phyloP scores from a whole-genome alignment of 2,797 vertebrate genomes.

The Morelia viridis region DNA sequence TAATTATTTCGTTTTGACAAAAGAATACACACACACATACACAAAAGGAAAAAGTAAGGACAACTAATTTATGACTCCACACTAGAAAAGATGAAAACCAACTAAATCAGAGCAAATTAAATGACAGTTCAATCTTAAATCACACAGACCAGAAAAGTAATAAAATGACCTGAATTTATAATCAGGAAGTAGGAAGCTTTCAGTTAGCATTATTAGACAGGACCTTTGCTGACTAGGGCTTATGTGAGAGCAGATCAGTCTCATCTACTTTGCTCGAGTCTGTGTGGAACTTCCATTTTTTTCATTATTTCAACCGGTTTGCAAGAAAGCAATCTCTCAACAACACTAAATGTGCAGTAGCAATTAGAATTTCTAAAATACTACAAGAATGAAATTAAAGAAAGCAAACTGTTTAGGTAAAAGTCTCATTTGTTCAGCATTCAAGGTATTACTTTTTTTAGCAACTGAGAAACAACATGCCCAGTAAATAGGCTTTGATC shows the following conservation, averaged over 20 bases:
- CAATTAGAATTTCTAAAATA: slow-evolving; percentile 9
- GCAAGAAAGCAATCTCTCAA: background rate
- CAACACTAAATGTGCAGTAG: background rate
- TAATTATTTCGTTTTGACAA: no score
- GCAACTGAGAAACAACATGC: background rate
- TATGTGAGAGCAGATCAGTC: background rate
- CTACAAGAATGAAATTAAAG: background rate
- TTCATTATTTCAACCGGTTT: background rate
- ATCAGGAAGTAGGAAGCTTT: background rate
- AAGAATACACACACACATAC: no score
- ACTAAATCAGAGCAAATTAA: no score
- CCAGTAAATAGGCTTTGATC: background rate
- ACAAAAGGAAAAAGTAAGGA: no score
- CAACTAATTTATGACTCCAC: no score
- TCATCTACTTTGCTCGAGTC: background rate
- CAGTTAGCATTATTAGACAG: background rate
- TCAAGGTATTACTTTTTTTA: slow-evolving; percentile 42
- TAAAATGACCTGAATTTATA: background rate
- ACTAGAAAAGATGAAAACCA: no score
- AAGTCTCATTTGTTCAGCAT: slow-evolving; percentile 35
- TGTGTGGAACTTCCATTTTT: background rate
- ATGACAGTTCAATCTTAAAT: no score
- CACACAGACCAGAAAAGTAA: background rate
- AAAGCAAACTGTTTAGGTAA: background rate
- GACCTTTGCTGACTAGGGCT: background rate